Conservation (phyloP, 2,797 vertebrate genomes). For the Muraenolepis orangiensis region DNA sequence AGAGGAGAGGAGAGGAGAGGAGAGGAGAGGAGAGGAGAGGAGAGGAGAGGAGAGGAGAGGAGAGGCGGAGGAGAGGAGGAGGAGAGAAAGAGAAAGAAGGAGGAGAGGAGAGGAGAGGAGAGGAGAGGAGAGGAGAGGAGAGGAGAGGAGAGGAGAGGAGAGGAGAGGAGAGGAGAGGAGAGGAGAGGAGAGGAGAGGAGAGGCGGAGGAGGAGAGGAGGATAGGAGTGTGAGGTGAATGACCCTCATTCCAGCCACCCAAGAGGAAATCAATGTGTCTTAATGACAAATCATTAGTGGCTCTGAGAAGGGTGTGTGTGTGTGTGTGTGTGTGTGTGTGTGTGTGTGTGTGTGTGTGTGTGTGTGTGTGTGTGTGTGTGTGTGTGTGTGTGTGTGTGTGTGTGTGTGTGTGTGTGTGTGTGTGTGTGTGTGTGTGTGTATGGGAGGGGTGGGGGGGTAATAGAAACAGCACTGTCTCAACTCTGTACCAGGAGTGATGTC, state of each 20-base stretch:
- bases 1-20: slow-evolving; percentile 14
- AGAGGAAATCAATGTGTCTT: slow-evolving; percentile 70
- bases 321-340: not conserved
- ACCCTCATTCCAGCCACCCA: slow-evolving; percentile 39
- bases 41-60: not conserved
- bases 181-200: slow-evolving; percentile 17
- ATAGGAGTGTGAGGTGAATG: slow-evolving; percentile 31
- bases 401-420: no score
- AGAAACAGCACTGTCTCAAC: slow-evolving; percentile 59
- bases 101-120: no score
- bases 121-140: not conserved
- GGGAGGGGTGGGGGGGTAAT: slow-evolving; percentile 55
- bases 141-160: no score
- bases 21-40: no score
- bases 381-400: no score
- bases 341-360: no score
- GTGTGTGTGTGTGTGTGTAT: slow-evolving; percentile 35
- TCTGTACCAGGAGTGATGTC: slow-evolving; percentile 45
- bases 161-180: slow-evolving; percentile 19
- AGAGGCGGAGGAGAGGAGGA: not conserved
- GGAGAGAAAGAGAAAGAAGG: no score
- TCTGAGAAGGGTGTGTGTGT: slow-evolving; percentile 14
- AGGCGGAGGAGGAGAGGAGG: slow-evolving; percentile 20
- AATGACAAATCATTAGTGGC: slow-evolving; percentile 69
- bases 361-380: no score